phyloP scores from a whole-genome alignment of 2,113 vertebrate genomes.

The Gila orcuttii region DNA sequence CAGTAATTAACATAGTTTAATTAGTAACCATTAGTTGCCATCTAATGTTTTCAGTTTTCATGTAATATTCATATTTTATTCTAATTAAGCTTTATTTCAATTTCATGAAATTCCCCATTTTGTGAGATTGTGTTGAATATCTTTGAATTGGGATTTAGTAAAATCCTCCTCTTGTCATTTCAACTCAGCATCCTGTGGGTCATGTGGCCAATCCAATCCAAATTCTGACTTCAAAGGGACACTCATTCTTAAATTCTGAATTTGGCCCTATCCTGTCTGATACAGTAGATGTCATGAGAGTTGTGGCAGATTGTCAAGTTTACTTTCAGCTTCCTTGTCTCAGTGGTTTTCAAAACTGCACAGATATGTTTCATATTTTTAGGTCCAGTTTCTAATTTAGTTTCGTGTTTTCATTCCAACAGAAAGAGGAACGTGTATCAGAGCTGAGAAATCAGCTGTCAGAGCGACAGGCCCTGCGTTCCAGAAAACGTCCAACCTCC shows the following conservation, averaged over 20 bases:
- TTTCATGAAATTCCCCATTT: not conserved
- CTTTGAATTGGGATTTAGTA: not conserved
- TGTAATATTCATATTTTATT: not conserved
- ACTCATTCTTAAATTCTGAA: not conserved
- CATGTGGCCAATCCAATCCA: not conserved
- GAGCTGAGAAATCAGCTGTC: slow-evolving; percentile 90
- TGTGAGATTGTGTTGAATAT: not conserved
- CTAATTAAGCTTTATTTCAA: not conserved
- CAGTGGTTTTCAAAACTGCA: not conserved
- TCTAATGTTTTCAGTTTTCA: not conserved
- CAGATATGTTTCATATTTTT: not conserved
- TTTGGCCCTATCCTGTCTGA: not conserved
- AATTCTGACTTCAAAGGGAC: not conserved
- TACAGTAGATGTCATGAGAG: slow-evolving; percentile 4
- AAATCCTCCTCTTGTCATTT: not conserved
- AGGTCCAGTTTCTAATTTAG: not conserved
- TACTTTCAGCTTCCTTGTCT: not conserved
- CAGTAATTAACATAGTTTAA: not conserved
- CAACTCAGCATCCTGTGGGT: not conserved
- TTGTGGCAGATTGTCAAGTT: not conserved
- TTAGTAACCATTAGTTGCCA: not conserved
- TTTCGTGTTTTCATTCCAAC: slow-evolving; percentile 28
- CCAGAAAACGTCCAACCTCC: slow-evolving; percentile 80
- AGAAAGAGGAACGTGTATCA: slow-evolving; percentile 92
- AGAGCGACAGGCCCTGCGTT: slow-evolving; percentile 86